phyloP scores from a whole-genome alignment of 2,797 vertebrate species.

The Denticeps clupeoides region DNA sequence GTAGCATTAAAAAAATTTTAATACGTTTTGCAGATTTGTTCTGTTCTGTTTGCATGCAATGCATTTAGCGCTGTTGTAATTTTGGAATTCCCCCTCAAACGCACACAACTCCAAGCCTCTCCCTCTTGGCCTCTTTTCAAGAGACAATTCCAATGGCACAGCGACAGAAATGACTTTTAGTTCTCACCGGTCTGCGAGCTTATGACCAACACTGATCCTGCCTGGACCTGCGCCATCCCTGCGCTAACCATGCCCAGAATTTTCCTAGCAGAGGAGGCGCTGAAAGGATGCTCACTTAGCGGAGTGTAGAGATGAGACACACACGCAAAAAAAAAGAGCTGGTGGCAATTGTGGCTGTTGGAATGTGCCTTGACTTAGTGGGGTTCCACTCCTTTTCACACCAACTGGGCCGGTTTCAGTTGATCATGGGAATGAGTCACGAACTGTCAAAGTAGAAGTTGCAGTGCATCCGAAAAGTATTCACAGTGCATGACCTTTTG shows the following conservation, averaged over 20 bases:
- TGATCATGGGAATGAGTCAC: no score
- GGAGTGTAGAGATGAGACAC: slow-evolving; percentile 27
- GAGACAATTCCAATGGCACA: slow-evolving; percentile 34
- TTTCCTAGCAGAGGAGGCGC: slow-evolving; percentile 32
- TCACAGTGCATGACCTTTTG: no score
- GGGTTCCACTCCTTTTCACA: slow-evolving; percentile 38
- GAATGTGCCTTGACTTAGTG: slow-evolving; percentile 33
- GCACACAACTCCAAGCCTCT: no score
- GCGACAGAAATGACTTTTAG: slow-evolving; percentile 32
- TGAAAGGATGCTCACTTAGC: slow-evolving; percentile 47
- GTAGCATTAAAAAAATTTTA: no score
- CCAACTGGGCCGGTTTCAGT: slow-evolving; percentile 31
- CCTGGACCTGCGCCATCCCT: slow-evolving; percentile 35
- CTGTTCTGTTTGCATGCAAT: no score
- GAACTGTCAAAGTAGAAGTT: no score
- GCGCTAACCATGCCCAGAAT: slow-evolving; percentile 37
- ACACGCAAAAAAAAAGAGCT: slow-evolving; percentile 20
- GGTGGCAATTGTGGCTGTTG: slow-evolving; percentile 42
- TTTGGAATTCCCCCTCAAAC: no score
- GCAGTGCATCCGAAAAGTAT: no score
- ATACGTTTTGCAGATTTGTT: no score
- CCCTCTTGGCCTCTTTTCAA: slow-evolving; percentile 24
- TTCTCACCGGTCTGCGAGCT: slow-evolving; percentile 38
- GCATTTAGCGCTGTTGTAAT: no score
- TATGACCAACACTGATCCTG: slow-evolving; percentile 40